Percentiles rank a stretch among this genome's conserved stretches.
Conservation (phyloP, 2,113 vertebrate species). For the Chloropsis hardwickii region DNA sequence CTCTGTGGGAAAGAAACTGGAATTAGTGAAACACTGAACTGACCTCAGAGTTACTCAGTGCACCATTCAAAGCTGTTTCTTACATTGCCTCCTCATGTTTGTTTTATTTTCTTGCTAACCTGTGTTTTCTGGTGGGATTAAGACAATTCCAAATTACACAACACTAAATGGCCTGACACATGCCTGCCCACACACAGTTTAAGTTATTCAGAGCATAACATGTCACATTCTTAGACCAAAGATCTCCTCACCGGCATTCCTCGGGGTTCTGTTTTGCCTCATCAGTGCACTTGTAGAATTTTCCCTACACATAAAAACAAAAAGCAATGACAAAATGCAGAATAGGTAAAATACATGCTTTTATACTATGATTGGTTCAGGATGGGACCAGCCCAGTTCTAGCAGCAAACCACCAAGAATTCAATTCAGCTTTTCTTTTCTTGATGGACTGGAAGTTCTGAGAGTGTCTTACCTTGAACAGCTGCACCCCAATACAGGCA, state of each 20-base stretch:
- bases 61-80: not conserved
- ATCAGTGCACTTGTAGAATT: slow-evolving; percentile 96
- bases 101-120: not conserved
- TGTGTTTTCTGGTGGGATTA: not conserved
- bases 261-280: slow-evolving; percentile 91
- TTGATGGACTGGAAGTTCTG: not conserved
- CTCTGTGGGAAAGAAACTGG: slow-evolving; percentile 67
- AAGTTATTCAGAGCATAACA: not conserved
- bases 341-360: not conserved
- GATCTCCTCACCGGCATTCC: slow-evolving; percentile 87
- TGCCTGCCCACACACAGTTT: not conserved
- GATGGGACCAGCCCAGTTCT: not conserved
- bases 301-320: slow-evolving; percentile 81
- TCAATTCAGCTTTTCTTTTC: not conserved
- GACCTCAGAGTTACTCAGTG: not conserved
- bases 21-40: not conserved
- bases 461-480: slow-evolving; percentile 87
- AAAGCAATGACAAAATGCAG: slow-evolving; percentile 10
- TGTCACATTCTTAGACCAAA: not conserved
- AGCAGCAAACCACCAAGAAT: not conserved
- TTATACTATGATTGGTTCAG: not conserved
- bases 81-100: not conserved
- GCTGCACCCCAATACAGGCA: slow-evolving; percentile 96
- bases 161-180: not conserved
- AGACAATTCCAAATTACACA: not conserved